phyloP scores from a whole-genome alignment of 2,113 vertebrate genomes.

The Chrysochloris asiatica region DNA sequence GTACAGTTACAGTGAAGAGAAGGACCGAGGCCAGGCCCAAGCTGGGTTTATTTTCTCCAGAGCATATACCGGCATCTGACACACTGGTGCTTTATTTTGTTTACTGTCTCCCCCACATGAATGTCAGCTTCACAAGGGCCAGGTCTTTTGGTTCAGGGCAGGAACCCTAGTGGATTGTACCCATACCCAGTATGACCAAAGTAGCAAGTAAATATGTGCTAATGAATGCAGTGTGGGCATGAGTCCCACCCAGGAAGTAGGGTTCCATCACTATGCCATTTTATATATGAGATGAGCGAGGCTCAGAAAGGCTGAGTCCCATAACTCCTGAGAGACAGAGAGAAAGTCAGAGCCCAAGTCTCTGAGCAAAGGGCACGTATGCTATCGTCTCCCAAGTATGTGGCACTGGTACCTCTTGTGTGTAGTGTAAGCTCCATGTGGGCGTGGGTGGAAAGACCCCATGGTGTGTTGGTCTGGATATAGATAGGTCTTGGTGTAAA shows the following conservation, averaged over 20 bases:
- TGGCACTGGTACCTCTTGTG: accelerated
- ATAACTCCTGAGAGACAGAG: not conserved
- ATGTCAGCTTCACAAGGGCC: not conserved
- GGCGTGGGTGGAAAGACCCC: not conserved
- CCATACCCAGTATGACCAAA: not conserved
- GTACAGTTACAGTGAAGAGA: no score
- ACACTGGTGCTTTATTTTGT: not conserved
- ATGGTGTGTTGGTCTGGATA: not conserved
- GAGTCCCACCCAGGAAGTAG: no score
- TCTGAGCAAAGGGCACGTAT: not conserved
- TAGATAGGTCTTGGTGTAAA: not conserved
- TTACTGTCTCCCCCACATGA: no score
- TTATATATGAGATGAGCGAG: not conserved
- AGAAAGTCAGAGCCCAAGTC: not conserved
- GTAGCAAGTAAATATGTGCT: no score
- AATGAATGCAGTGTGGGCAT: no score
- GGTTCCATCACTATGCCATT: not conserved
- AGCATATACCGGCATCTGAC: not conserved
- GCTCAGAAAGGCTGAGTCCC: not conserved
- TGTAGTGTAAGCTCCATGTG: not conserved
- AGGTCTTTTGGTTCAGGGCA: not conserved
- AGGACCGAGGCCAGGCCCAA: no score
- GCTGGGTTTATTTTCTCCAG: no score
- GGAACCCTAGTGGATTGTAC: not conserved
- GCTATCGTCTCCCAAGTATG: not conserved